phyloP scores from a whole-genome alignment of 2,797 vertebrate species.

The Chromis chromis region DNA sequence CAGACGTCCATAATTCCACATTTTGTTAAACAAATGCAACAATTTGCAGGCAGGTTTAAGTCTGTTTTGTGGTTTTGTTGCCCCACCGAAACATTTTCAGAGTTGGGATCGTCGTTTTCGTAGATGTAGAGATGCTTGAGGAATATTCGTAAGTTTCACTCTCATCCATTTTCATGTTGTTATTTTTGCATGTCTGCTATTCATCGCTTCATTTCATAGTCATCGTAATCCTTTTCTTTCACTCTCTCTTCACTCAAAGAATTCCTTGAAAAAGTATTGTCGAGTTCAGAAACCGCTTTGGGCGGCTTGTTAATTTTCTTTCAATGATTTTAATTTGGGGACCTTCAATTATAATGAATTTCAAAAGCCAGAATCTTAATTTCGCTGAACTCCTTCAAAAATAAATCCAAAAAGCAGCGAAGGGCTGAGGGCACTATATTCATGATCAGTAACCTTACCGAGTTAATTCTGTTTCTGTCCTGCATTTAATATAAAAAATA shows the following conservation, averaged over 20 bases:
- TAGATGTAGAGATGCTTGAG: slow-evolving; percentile 89
- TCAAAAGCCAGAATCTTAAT: not conserved
- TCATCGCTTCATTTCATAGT: slow-evolving; percentile 29
- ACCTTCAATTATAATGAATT: not conserved
- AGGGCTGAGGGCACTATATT: not conserved
- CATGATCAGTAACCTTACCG: slow-evolving; percentile 1
- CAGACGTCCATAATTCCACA: slow-evolving; percentile 8
- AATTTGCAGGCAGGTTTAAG: slow-evolving; percentile 43
- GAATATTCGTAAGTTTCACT: slow-evolving; percentile 86
- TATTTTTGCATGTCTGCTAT: slow-evolving; percentile 37
- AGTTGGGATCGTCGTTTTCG: slow-evolving; percentile 88
- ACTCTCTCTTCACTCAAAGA: not conserved
- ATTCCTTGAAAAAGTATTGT: not conserved
- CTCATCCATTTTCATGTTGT: slow-evolving; percentile 38
- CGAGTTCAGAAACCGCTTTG: not conserved
- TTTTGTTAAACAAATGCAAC: slow-evolving; percentile 19
- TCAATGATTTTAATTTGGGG: not conserved
- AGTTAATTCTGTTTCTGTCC: too few relatives aligned
- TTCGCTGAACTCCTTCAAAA: not conserved
- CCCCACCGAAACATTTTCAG: slow-evolving; percentile 74
- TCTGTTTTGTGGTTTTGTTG: slow-evolving; percentile 64
- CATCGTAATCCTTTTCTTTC: not conserved
- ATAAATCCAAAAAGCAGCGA: not conserved
- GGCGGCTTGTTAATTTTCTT: not conserved
- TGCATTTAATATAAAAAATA: too few relatives aligned